Percentiles rank a stretch among this genome's conserved stretches.
These are phyloP conservation scores for Leuciscus waleckii DNA, from an alignment of 2,797 vertebrate genomes.

Conservation along the genomic window DNA sequence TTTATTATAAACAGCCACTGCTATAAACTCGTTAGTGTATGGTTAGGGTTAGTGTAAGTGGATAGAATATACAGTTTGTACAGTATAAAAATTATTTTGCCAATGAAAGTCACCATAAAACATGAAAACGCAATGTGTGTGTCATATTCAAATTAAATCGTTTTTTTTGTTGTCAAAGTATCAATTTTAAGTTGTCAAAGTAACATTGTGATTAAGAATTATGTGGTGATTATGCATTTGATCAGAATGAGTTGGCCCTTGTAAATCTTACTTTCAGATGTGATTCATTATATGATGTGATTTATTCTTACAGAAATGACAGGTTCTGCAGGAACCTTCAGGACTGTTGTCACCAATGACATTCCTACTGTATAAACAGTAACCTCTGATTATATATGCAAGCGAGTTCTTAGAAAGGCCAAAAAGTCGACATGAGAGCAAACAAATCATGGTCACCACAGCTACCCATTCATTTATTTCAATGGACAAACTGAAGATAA, in stretches of 20 bases:
- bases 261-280: not conserved
- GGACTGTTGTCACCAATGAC: not conserved
- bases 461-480: not conserved
- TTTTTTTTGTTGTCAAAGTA: too few species aligned
- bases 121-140: too few species aligned
- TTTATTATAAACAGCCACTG: too few species aligned
- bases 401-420: conserved; percentile 5
- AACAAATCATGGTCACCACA: not conserved
- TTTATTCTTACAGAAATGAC: not conserved
- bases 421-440: not conserved
- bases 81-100: too few species aligned
- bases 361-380: not conserved
- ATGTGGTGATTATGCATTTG: not conserved
- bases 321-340: not conserved
- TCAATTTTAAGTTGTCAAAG: not conserved
- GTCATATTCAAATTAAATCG: too few species aligned
- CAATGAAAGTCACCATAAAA: too few species aligned
- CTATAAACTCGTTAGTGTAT: too few species aligned
- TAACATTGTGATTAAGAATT: not conserved
- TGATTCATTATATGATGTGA: not conserved
- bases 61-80: too few species aligned
- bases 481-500: not conserved
- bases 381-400: not conserved
- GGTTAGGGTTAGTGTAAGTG: too few species aligned
- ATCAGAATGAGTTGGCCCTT: not conserved